These are phyloP conservation scores for Saccopteryx leptura DNA, from an alignment of 2,113 vertebrate genomes.

Conservation along the genomic window DNA sequence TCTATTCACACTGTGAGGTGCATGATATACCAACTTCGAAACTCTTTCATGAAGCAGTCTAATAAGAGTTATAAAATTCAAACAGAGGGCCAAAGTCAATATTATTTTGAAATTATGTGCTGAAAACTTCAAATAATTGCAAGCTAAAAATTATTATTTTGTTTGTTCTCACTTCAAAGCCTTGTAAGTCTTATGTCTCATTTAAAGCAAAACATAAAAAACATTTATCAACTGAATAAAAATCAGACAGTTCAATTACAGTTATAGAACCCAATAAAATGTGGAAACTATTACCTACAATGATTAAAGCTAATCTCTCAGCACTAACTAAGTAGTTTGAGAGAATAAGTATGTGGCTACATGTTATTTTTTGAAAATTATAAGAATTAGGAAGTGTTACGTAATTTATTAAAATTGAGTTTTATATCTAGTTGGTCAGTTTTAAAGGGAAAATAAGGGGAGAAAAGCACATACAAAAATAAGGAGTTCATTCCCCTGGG, in stretches of 20 bases:
- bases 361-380: background rate
- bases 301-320: constrained; percentile 1
- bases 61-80: background rate
- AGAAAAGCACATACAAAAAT: background rate
- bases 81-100: background rate
- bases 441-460: background rate
- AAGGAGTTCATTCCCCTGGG: background rate
- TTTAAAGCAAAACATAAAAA: constrained; percentile 65
- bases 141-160: constrained; percentile 62
- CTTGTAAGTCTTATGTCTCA: constrained; percentile 29
- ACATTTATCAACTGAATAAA: constrained; percentile 58
- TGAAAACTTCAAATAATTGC: constrained; percentile 44
- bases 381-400: constrained; percentile 25
- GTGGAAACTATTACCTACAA: constrained; percentile 16
- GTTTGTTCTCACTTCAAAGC: constrained; percentile 52
- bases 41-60: background rate
- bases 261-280: constrained; percentile 46
- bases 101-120: constrained; percentile 48
- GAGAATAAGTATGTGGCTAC: background rate
- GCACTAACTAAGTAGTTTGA: background rate
- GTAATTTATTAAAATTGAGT: constrained; percentile 37
- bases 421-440: background rate
- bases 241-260: constrained; percentile 67
- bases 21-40: background rate
- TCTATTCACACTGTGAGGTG: background rate